A percentile compares a stretch with the other conserved stretches of the same genome.
phyloP scores from a whole-genome alignment of 2,113 vertebrate species.

The Alligator sinensis region DNA sequence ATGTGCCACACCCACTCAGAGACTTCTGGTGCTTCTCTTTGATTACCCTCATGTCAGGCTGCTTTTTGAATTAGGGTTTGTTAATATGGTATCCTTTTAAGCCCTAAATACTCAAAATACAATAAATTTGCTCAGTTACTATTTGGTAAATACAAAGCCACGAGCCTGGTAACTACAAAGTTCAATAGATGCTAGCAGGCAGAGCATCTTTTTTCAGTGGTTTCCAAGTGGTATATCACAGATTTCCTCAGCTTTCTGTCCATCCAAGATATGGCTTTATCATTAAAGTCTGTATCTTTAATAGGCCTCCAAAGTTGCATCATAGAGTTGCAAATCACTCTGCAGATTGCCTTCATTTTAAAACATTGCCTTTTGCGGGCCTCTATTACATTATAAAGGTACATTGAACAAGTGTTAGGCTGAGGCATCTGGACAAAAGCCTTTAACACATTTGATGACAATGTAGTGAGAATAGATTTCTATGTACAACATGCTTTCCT shows the following conservation, averaged over 20 bases:
- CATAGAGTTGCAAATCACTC: neutral
- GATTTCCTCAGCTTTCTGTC: neutral
- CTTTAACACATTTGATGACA: neutral
- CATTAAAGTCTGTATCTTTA: neutral
- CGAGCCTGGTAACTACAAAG: neutral
- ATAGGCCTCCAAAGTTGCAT: neutral
- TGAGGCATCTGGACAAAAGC: conserved; percentile 33
- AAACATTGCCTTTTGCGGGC: neutral
- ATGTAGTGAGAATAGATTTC: conserved; percentile 11
- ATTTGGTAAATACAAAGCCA: neutral
- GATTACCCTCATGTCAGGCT: neutral
- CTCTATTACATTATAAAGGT: neutral
- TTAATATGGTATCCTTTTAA: neutral
- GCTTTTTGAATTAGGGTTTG: neutral
- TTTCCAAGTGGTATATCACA: neutral
- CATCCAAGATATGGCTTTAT: neutral
- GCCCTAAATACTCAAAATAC: neutral
- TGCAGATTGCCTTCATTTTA: neutral
- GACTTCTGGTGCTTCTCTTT: neutral
- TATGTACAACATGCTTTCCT: neutral
- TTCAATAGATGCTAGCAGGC: neutral
- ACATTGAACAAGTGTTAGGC: conserved; percentile 36
- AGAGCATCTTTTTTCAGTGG: neutral
- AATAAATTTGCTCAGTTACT: neutral
- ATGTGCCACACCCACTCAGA: neutral